Conservation (phyloP, 1,140 invertebrate genomes). For the Drosophila tropicalis region DNA sequence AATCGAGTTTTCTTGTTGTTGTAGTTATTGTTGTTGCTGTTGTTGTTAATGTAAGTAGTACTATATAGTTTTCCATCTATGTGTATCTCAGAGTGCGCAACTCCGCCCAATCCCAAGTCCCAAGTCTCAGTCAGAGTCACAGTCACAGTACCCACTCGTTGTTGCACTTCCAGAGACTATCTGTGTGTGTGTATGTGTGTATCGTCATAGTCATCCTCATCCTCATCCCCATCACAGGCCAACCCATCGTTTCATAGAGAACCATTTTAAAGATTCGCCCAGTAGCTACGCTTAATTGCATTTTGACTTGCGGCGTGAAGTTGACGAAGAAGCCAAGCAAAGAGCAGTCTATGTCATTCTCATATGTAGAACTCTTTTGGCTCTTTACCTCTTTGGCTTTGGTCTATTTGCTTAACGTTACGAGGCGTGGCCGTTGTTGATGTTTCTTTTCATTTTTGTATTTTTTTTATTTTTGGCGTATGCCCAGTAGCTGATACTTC, state of each 20-base stretch:
- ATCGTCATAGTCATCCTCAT: slow-evolving; percentile 64
- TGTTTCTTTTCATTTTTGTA: neutral
- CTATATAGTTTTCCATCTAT: slow-evolving; percentile 69
- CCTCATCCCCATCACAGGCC: slow-evolving; percentile 10
- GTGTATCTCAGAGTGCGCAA: slow-evolving; percentile 48
- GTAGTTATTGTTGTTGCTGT: slow-evolving; percentile 47
- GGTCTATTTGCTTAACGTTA: slow-evolving; percentile 72
- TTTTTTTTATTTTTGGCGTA: slow-evolving; percentile 56
- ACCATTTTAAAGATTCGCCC: slow-evolving; percentile 44
- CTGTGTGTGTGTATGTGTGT: slow-evolving; percentile 13
- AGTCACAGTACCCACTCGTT: slow-evolving; percentile 14
- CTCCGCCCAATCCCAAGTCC: slow-evolving; percentile 75
- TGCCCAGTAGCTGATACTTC: slow-evolving; percentile 63
- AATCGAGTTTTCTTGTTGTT: slow-evolving; percentile 75
- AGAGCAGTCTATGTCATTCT: slow-evolving; percentile 45
- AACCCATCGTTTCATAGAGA: neutral
- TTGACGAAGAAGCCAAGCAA: slow-evolving; percentile 38
- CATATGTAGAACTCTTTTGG: slow-evolving; percentile 55
- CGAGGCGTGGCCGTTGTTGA: slow-evolving; percentile 58
- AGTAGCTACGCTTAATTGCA: slow-evolving; percentile 79
- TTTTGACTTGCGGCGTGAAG: slow-evolving; percentile 80
- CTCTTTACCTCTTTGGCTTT: slow-evolving; percentile 21
- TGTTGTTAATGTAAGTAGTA: slow-evolving; percentile 12
- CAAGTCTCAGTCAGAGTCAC: slow-evolving; percentile 59
- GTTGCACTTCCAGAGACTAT: neutral